Conservation (phyloP, 2,797 vertebrate species). For the Glossophaga mutica region DNA sequence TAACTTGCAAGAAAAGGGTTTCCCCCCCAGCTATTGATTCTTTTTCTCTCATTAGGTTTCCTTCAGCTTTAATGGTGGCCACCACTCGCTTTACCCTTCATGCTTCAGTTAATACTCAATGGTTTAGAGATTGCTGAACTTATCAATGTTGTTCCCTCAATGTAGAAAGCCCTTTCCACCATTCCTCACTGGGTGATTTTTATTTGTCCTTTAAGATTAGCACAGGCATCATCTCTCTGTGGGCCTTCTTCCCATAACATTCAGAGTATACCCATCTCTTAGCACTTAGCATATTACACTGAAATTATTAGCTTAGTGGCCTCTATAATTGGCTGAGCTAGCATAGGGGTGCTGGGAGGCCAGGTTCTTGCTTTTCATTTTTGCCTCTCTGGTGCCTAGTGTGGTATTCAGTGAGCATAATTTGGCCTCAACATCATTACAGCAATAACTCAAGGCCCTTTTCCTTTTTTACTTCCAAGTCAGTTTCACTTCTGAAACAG, state of each 20-base stretch:
- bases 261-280: neutral
- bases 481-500: neutral
- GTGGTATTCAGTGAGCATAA: neutral
- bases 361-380: neutral
- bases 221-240: neutral
- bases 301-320: neutral
- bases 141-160: neutral
- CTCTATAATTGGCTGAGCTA: neutral
- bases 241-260: neutral
- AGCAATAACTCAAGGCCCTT: neutral
- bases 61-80: neutral
- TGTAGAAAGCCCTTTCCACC: neutral
- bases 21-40: neutral
- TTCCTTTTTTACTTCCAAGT: neutral
- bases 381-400: neutral
- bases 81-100: neutral
- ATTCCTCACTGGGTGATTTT: neutral
- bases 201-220: neutral
- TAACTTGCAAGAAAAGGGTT: neutral
- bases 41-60: neutral
- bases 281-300: neutral
- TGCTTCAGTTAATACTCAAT: neutral
- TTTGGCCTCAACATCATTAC: neutral
- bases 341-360: neutral
- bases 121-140: neutral